phyloP scores from a whole-genome alignment of 2,888 invertebrate genomes.

The Shargacucullia verbasci region DNA sequence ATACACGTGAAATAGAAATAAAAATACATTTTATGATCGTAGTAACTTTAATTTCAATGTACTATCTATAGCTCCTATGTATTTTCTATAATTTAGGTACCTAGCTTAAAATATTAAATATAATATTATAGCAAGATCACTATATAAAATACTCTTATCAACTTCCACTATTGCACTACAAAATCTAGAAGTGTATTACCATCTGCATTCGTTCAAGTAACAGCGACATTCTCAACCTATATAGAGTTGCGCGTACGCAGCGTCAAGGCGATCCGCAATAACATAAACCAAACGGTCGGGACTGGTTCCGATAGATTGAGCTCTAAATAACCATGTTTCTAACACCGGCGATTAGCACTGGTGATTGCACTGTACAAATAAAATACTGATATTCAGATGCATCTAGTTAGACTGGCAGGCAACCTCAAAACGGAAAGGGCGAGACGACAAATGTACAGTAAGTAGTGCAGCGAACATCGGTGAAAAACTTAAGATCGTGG shows the following conservation, averaged over 20 bases:
- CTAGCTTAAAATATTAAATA: too few species aligned
- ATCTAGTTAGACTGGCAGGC: neutral
- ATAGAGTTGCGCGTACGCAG: constrained; percentile 41
- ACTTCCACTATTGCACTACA: neutral
- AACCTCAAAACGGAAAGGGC: too few species aligned
- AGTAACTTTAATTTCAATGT: too few species aligned
- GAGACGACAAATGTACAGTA: too few species aligned
- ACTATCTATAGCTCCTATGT: too few species aligned
- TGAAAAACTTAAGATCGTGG: too few species aligned
- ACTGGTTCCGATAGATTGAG: constrained; percentile 42
- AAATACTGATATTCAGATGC: constrained; percentile 10
- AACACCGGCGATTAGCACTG: constrained; percentile 30
- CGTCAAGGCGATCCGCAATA: constrained; percentile 59
- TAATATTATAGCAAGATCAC: too few species aligned
- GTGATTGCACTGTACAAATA: constrained; percentile 28
- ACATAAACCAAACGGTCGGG: constrained; percentile 46
- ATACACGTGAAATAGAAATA: too few species aligned
- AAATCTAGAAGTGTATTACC: constrained; percentile 8
- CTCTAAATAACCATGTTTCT: constrained; percentile 33
- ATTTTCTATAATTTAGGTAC: too few species aligned
- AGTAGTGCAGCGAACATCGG: too few species aligned
- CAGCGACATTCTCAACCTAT: constrained; percentile 47
- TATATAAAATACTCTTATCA: too few species aligned
- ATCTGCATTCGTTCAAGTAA: constrained; percentile 12
- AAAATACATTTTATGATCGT: too few species aligned